Evolutionary conservation across 2,113 vertebrate genomes (phyloP).

Genomic region (Gopherus flavomarginatus): DNA sequence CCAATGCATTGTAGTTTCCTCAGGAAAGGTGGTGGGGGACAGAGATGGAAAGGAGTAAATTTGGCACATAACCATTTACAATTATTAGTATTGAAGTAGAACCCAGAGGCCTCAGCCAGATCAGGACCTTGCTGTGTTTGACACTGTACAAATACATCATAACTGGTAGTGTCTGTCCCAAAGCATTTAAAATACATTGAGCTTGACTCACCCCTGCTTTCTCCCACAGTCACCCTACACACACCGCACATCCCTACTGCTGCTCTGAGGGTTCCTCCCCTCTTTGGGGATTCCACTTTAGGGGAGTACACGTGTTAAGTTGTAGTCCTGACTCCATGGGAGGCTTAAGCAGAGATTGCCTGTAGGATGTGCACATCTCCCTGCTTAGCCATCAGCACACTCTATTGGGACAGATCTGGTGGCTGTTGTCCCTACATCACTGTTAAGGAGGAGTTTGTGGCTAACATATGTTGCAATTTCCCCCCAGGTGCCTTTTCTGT

Average conservation of each 20-base stretch:
- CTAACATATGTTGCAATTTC: not conserved
- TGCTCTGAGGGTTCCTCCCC: no score
- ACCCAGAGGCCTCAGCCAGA: not conserved
- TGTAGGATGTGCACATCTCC: not conserved
- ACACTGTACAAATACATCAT: not conserved
- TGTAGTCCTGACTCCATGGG: not conserved
- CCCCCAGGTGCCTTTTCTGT: not conserved
- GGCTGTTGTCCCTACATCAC: not conserved
- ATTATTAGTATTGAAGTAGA: not conserved
- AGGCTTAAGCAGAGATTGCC: not conserved
- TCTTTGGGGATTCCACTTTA: not conserved
- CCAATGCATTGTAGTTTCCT: no score
- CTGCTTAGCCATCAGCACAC: not conserved
- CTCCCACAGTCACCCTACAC: not conserved
- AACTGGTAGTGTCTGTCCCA: not conserved
- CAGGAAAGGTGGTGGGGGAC: not conserved
- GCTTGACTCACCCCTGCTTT: not conserved
- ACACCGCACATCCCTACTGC: not conserved
- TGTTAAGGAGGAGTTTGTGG: not conserved
- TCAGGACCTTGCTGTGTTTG: accelerated
- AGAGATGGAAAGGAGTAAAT: not conserved
- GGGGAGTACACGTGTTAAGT: not conserved
- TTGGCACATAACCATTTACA: not conserved
- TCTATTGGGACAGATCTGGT: not conserved
- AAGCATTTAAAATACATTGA: not conserved